phyloP scores from a whole-genome alignment of 2,888 invertebrate genomes.

The Petrophora chlorosata region DNA sequence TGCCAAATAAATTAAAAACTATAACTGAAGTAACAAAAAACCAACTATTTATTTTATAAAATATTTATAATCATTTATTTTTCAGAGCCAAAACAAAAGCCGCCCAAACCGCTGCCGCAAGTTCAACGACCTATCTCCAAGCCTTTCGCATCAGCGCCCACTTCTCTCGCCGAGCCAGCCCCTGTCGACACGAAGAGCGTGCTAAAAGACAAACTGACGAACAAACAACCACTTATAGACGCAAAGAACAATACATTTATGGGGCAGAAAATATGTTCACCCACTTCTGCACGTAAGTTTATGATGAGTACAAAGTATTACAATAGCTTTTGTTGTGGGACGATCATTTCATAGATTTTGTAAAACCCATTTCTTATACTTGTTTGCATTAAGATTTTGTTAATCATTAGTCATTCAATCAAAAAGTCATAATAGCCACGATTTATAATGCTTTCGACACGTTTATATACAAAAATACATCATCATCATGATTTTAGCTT shows the following conservation, averaged over 20 bases:
- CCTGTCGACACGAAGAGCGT: conserved; percentile 52
- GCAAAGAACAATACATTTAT: conserved; percentile 59
- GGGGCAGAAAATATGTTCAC: conserved; percentile 75
- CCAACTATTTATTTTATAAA: neutral
- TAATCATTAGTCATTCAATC: too few relatives aligned
- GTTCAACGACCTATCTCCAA: conserved; percentile 19
- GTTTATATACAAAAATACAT: too few relatives aligned
- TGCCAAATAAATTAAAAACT: too few relatives aligned
- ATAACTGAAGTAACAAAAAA: too few relatives aligned
- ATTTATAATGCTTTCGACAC: too few relatives aligned
- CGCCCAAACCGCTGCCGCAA: conserved; percentile 32
- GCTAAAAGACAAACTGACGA: conserved; percentile 61
- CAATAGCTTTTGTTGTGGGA: too few relatives aligned
- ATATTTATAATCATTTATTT: conserved; percentile 1
- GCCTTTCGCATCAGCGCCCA: conserved; percentile 25
- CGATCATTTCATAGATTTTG: too few relatives aligned
- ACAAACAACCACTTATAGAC: conserved; percentile 46
- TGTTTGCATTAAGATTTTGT: too few relatives aligned
- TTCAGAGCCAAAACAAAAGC: conserved; percentile 52
- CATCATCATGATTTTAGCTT: too few relatives aligned
- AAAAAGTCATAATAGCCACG: too few relatives aligned
- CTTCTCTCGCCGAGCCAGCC: conserved; percentile 13
- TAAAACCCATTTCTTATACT: too few relatives aligned
- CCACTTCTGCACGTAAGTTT: conserved; percentile 61
- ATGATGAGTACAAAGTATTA: conserved; percentile 5